Base-by-base conservation (phyloP, 2,888 invertebrate genomes). In the Drosophila atroscutellata region DNA sequence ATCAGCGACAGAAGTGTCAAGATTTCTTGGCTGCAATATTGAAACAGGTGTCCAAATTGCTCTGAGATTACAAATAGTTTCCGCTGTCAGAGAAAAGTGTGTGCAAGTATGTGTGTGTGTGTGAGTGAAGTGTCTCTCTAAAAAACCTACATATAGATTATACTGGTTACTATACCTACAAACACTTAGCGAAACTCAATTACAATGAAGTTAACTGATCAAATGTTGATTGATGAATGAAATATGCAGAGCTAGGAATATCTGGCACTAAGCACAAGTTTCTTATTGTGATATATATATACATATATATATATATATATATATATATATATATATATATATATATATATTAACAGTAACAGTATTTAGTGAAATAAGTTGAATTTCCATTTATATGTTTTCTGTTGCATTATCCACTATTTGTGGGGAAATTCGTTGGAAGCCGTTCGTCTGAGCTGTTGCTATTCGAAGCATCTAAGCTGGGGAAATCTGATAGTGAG, bases 1-100 rank as follows among this genome's bases (percentile, higher is more conserved):
- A 83, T 80, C 83, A 70, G 75, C 76, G 67, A 34, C 47, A 67
- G 55, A 67, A 76, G 39, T 79, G 83, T 80, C 83, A 69, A 68
- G 77, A 80, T 80, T 83, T 79, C 74, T 52, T 71, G 58, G 63
- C 68, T 79, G 89, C 87, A 81, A 81, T 87, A 86, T 87, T 84
- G 87, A 84, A 89, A 87, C 84, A 85, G 84, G 90, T 89, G 88
- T 85, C 90, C 90, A 66, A 77, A 81, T 79, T 69, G 81, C 78
- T 39, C 63, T 32, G 63, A 71, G 81, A 77, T 77, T 77, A 80
- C 77, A 77, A 77, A 77, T 80, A 77, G 77, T 77, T 77, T 80
- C 77, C 77, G 63, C 61, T 77, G 66, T 34, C 65, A 58, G 28
- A 49, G 56, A 18, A 36, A 18, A 7, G 7, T 15, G 15, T 36